phyloP scores from a whole-genome alignment of 2,888 invertebrate species.

The Callyntrura guangdongensis region DNA sequence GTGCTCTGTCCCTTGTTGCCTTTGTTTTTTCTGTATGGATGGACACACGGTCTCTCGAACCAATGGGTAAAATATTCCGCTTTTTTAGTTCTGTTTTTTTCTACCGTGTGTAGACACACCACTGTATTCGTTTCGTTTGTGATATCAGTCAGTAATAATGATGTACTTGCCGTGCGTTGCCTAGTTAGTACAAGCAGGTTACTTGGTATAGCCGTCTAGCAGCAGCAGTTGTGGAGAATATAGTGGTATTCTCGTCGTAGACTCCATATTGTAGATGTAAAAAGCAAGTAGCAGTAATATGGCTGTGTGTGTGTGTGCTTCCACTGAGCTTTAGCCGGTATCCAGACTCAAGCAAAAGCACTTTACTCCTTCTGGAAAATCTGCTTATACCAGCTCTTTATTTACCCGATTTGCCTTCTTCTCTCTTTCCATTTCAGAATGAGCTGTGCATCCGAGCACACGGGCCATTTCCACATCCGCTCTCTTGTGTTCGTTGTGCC shows the following conservation, averaged over 20 bases:
- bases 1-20: background rate
- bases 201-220: too few species aligned
- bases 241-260: background rate
- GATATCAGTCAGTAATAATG: too few species aligned
- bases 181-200: too few species aligned
- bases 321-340: slow-evolving; percentile 59
- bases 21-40: background rate
- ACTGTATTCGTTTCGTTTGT: too few species aligned
- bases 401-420: slow-evolving; percentile 48
- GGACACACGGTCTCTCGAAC: background rate
- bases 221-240: background rate
- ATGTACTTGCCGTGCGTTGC: background rate
- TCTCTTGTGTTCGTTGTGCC: slow-evolving; percentile 42
- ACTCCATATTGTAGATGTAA: slow-evolving; percentile 4
- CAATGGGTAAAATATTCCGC: background rate
- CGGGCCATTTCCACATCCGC: slow-evolving; percentile 64
- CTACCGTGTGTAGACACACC: too few species aligned
- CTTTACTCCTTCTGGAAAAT: slow-evolving; percentile 66
- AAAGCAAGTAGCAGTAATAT: slow-evolving; percentile 15
- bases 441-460: slow-evolving; percentile 73
- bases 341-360: slow-evolving; percentile 72
- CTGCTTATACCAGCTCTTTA: slow-evolving; percentile 60
- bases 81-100: too few species aligned
- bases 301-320: background rate
- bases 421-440: slow-evolving; percentile 68